Base-by-base conservation (phyloP, 2,888 invertebrate species). In the Frankliniella fusca region DNA sequence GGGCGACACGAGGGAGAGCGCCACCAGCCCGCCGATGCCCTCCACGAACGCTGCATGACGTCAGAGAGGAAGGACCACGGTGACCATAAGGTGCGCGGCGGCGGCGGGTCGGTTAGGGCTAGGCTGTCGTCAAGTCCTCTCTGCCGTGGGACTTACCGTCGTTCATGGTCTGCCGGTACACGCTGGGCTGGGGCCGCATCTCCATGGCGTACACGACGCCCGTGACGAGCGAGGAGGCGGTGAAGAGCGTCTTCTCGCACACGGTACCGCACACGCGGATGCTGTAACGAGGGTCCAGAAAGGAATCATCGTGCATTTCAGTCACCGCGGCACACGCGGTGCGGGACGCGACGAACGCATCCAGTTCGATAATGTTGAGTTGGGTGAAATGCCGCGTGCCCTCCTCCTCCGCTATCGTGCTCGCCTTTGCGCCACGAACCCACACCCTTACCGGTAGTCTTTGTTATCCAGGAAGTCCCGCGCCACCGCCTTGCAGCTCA, bases 151-250 rank as follows among this genome's bases (percentile, higher is more conserved):
- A 27, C 70, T 23, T 8, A 76, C 70, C 70, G 70, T 76, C 70
- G 70, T 76, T 76, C 23, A 76, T 27, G 23, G 70, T 76, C 70
- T 76, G 70, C 23, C 70, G 70, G 70, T 76, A 76, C 70, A 76
- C 70, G 70, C 70, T 76, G 23, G 70, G 70, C 70, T 76, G 70
- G 23, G 70, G 70, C 70, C 70, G 70, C 70, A 76, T 76, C 70
- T 76, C 70, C 70, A 76, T 76, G 70, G 70, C 70, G 70, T 76
- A 76, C 27, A 76, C 70, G 70, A 76, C 27, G 12, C 70, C 70
- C 23, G 70, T 76, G 27, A 76, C 70, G 23, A 76, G 70, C 70
- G 10, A 27, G 27, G 70, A 76, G 23, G 70, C 70, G 23, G 27
- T 23, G 70, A 76, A 76, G 70, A 76, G 27, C 23, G 70, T 76